Evolutionary conservation across 2,113 vertebrate species (phyloP).

Genomic region (Protobothrops mucrosquamatus): DNA sequence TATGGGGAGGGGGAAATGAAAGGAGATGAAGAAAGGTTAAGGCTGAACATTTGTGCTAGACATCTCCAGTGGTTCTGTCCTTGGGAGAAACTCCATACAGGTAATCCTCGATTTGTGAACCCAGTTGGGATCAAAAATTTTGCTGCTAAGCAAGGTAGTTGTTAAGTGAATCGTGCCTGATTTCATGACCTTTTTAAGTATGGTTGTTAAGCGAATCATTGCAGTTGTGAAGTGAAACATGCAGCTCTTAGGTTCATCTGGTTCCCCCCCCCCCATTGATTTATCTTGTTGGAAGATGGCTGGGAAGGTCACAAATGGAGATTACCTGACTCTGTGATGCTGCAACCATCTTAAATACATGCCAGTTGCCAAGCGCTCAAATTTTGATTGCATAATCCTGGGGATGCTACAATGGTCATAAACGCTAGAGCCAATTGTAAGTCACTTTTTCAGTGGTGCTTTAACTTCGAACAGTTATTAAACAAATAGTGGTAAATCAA

Average conservation of each 20-base stretch:
- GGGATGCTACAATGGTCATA: background rate
- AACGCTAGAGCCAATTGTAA: background rate
- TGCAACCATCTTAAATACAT: too few species aligned
- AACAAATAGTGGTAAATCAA: background rate
- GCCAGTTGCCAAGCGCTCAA: background rate
- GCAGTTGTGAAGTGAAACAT: too few species aligned
- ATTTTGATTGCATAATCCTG: background rate
- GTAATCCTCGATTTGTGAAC: background rate
- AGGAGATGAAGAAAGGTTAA: background rate
- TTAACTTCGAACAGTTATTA: background rate
- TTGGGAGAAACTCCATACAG: background rate
- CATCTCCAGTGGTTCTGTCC: background rate
- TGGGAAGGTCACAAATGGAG: background rate
- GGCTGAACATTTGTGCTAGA: background rate
- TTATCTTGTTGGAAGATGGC: background rate
- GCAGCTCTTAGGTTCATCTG: too few species aligned
- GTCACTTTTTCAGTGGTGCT: background rate
- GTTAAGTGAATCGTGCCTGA: background rate
- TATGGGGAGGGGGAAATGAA: background rate
- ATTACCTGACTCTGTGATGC: too few species aligned
- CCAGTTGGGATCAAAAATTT: background rate
- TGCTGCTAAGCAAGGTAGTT: background rate
- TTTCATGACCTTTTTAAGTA: too few species aligned
- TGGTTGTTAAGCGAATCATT: too few species aligned
- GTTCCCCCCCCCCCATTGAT: background rate